A percentile compares a stretch with the other conserved stretches of the same genome.
phyloP scores from a whole-genome alignment of 2,797 vertebrate genomes.

The Lindbergichthys nudifrons region DNA sequence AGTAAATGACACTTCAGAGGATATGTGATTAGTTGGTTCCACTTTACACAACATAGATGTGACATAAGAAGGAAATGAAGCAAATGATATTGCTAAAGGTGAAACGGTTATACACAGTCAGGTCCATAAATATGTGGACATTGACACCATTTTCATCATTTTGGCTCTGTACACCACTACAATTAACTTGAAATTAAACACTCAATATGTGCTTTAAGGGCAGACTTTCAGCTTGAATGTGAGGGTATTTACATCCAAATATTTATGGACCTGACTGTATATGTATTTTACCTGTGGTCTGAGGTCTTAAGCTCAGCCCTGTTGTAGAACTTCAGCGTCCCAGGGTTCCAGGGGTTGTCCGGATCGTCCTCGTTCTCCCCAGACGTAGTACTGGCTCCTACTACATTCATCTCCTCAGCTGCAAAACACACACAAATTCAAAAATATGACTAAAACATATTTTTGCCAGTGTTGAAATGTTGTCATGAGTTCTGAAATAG shows the following conservation, averaged over 20 bases:
- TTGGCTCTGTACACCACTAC: neutral
- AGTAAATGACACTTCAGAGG: conserved; percentile 12
- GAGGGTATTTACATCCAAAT: conserved; percentile 2
- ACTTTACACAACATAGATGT: neutral
- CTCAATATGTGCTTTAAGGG: neutral
- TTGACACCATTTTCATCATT: neutral
- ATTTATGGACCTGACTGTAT: neutral
- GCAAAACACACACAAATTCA: conserved; percentile 36
- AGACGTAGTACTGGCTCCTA: conserved; percentile 82
- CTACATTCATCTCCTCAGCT: conserved; percentile 96
- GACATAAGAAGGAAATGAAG: neutral
- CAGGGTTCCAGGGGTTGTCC: conserved; percentile 89
- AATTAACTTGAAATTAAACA: conserved; percentile 4
- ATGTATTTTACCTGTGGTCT: conserved; percentile 91
- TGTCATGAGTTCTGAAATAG: neutral
- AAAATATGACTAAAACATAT: neutral
- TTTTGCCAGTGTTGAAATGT: neutral
- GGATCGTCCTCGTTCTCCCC: conserved; percentile 86
- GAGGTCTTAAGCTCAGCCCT: conserved; percentile 98
- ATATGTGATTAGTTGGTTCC: neutral
- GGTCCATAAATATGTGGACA: too few species aligned
- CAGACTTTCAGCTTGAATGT: neutral
- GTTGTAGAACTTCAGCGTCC: conserved; percentile 93
- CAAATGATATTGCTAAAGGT: neutral
- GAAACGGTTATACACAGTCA: too few species aligned